Evolutionary conservation across 2,113 vertebrate species (phyloP).

Genomic region (Lota lota): DNA sequence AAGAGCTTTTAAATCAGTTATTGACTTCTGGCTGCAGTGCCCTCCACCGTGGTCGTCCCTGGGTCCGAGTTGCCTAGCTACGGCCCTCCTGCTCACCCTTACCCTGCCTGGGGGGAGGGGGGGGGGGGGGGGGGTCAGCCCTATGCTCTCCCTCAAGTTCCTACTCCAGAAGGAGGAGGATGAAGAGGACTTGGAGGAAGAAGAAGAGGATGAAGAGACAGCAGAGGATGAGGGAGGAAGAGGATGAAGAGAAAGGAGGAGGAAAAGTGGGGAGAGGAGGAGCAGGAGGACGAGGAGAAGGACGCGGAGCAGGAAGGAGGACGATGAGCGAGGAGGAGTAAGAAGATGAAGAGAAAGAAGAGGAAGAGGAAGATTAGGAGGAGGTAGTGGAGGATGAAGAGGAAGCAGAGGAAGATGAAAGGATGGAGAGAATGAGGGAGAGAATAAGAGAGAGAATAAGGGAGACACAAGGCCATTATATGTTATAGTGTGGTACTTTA

Average conservation of each 20-base stretch:
- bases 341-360: not conserved
- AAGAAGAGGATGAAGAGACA: not conserved
- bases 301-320: constrained; percentile 10
- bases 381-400: too few species aligned
- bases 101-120: constrained; percentile 46
- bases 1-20: constrained; percentile 22
- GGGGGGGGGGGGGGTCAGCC: constrained; percentile 43
- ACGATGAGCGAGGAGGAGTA: too few species aligned
- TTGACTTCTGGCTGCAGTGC: constrained; percentile 59
- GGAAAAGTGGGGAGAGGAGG: too few species aligned
- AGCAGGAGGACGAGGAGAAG: too few species aligned
- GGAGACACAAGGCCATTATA: too few species aligned
- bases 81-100: constrained; percentile 32
- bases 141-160: not conserved
- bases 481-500: too few species aligned
- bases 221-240: not conserved
- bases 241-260: not conserved
- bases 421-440: too few species aligned
- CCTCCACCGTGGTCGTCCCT: constrained; percentile 56
- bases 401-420: too few species aligned
- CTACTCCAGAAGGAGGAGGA: constrained; percentile 2
- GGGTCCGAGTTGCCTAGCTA: constrained; percentile 52
- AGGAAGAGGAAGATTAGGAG: too few species aligned
- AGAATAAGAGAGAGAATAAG: too few species aligned
- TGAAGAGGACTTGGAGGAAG: not conserved